Base-by-base conservation (phyloP, 2,888 invertebrate species). In the Agrotis exclamationis region DNA sequence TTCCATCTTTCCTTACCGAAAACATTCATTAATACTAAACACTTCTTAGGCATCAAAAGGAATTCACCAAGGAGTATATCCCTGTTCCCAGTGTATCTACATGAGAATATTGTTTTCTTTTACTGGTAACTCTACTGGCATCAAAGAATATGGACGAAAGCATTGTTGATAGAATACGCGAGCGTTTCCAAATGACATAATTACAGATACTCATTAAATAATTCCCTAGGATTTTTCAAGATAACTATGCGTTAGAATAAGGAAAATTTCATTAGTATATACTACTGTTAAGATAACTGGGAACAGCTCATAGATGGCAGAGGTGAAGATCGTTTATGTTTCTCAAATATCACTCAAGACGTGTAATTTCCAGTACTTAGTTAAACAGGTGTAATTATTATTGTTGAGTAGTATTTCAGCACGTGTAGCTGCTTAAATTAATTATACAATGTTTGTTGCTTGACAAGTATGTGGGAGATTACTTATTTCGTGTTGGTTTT, bases 271-370 rank as follows among this genome's bases (percentile, higher is more conserved):
- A n/a, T n/a, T n/a, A n/a, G n/a, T n/a, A n/a, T n/a, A n/a, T n/a
- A n/a, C n/a, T n/a, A n/a, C n/a, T n/a, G n/a, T n/a, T n/a, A n/a
- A n/a, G n/a, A n/a, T n/a, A n/a, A n/a, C n/a, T n/a, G 39, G 39
- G 1, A 11, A 9, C 39, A 39, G 39, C 39, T 11, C 11, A 9
- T 11, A 50, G 16, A 44, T 13, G 39, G 44, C 33, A 48, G 13
- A 58, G 14, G 16, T n/a, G 51, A 50, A 53, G 39, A 58, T 3
- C 20, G 2, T 51, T 5, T 73, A 65, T 79, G 58, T 54, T 79
- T 74, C 58, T 74, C 74, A 18, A 54, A 50, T 73, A 44, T 50
- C 39, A 58, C 20, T 24, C 39, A 39, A 39, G 1, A 33, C 9
- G 3, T 9, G 16, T 57, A 57, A 22, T 5, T 76, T 45, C 18